These are phyloP conservation scores for Julus scanicus DNA, from an alignment of 2,888 invertebrate genomes.

Conservation along the genomic window DNA sequence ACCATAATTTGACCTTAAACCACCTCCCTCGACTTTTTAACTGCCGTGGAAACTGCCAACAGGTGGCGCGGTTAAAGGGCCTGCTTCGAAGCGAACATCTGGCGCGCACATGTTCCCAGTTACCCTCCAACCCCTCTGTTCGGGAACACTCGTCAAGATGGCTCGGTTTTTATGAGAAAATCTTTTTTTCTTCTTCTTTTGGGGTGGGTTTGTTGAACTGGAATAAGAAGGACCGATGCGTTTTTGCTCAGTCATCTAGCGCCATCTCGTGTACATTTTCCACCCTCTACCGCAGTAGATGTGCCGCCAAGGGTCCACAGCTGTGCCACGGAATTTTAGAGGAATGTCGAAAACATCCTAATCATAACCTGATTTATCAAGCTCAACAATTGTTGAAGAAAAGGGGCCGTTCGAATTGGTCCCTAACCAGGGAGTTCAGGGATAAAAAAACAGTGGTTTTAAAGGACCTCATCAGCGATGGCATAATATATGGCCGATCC, in stretches of 20 bases:
- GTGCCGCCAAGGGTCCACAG: no score
- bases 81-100: neutral
- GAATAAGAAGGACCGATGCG: neutral
- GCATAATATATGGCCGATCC: no score
- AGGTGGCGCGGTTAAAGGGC: constrained; percentile 14
- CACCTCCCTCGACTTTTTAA: neutral
- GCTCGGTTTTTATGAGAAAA: neutral
- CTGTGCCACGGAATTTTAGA: no score
- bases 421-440: no score
- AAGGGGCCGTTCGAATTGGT: no score
- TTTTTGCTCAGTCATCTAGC: neutral
- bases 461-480: no score
- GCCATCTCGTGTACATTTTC: neutral
- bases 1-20: neutral
- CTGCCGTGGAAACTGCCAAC: neutral
- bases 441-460: no score
- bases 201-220: constrained; percentile 25
- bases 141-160: constrained; percentile 18
- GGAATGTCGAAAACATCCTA: no score
- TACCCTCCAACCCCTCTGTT: neutral
- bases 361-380: no score
- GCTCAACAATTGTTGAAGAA: no score
- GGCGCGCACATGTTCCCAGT: neutral
- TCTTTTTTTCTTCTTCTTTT: neutral
- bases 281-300: neutral